Base-by-base conservation (phyloP, 2,113 vertebrate species). In the Andinoacara biseriatus region DNA sequence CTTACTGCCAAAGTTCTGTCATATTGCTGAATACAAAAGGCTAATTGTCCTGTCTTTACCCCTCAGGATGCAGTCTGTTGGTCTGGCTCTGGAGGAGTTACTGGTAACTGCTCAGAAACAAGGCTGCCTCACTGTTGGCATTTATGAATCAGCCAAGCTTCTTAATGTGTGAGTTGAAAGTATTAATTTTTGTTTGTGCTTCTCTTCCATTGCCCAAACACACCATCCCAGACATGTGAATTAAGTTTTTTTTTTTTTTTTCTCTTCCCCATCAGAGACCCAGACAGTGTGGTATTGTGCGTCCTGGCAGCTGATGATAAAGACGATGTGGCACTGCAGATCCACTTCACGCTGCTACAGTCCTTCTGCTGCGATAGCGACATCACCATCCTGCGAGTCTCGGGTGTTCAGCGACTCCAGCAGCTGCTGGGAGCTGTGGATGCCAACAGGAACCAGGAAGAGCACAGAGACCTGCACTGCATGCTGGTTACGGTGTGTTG, bases 321-420 rank as follows among this genome's bases (percentile, higher is more conserved):
- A 5, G 96, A 94, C 0, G 97, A 98, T 14, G 96, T 98, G 13
- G 98, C 96, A 0, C 87, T 99, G 81, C 97, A 98, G 92, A 98
- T 99, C 86, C 98, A 99, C 91, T 99, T 99, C 92, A 99, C 98
- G 0, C 96, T 99, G 10, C 95, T 99, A 83, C 97, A 97, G 85
- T 96, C 98, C 0, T 99, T 99, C 75, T 99, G 97, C 88, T 97
- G 97, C 0, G 97, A 97, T 92, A 98, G 96, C 5, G 97, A 97
- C 94, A 98, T 99, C 78, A 94, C 97, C 86, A 98, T 99, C 78
- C 91, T 99, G 62, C 95, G 97, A 0, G 95, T 99, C 5, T 97
- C 96, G 0, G 98, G 98, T 10, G 88, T 97, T 86, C 95, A 94
- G 65, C 95, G 98, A 29, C 88, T 99, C 46, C 96, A 95, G 0